Evolutionary conservation across 2,113 vertebrate species (phyloP).

Genomic region (Crotophaga sulcirostris): DNA sequence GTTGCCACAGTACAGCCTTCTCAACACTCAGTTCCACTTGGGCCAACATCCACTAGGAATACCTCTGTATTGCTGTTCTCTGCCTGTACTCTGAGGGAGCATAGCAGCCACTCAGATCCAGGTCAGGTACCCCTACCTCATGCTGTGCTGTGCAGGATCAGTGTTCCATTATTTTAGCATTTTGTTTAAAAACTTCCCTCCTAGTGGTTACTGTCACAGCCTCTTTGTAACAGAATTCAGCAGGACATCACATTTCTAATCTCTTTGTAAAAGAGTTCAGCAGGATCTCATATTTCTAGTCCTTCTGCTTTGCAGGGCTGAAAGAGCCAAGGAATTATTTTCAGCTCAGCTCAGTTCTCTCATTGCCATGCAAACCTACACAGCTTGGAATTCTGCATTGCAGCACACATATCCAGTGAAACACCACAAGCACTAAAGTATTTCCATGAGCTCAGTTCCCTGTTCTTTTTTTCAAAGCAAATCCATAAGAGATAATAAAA

Average conservation of each 20-base stretch:
- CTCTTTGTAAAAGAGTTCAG: not conserved
- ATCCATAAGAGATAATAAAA: not conserved
- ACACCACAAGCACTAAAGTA: not conserved
- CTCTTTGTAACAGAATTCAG: not conserved
- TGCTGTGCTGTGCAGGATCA: not conserved
- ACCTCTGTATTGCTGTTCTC: not conserved
- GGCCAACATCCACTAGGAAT: not conserved
- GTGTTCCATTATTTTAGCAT: not conserved
- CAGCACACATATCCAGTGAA: not conserved
- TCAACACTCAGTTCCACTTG: not conserved
- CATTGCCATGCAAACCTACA: not conserved
- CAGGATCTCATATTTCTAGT: not conserved
- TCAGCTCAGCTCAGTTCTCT: not conserved
- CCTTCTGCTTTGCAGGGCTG: not conserved
- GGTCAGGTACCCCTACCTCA: not conserved
- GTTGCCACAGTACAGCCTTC: not conserved
- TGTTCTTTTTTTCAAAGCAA: not conserved
- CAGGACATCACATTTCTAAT: not conserved
- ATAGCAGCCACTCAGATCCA: not conserved
- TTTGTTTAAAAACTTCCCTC: not conserved
- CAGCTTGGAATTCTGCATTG: not conserved
- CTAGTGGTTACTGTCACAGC: not conserved
- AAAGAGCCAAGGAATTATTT: not conserved
- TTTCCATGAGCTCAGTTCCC: not conserved
- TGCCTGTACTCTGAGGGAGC: not conserved